Evolutionary conservation across 2,888 invertebrate species (phyloP).

Genomic region (Lithosia quadra): DNA sequence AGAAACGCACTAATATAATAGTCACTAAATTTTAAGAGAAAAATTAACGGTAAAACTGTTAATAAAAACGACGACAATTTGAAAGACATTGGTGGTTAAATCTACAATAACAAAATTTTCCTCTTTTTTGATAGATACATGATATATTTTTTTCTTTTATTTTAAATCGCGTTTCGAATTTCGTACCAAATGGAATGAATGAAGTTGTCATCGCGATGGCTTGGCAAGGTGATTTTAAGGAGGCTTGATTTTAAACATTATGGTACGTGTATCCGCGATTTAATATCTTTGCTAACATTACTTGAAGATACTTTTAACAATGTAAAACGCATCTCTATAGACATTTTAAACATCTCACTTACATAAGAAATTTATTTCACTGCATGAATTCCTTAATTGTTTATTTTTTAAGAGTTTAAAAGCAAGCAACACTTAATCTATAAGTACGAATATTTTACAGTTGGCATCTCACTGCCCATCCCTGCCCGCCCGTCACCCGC

Average conservation of each 20-base stretch:
- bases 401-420: slow-evolving; percentile 2
- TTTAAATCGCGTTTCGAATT: slow-evolving; percentile 84
- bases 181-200: slow-evolving; percentile 67
- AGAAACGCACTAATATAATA: slow-evolving; percentile 79
- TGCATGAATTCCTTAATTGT: not conserved
- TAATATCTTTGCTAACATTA: slow-evolving; percentile 2
- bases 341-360: not conserved
- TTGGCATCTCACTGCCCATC: slow-evolving; percentile 45
- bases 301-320: not conserved
- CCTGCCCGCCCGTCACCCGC: slow-evolving; percentile 54
- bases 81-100: slow-evolving; percentile 84
- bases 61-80: slow-evolving; percentile 85
- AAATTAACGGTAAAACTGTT: slow-evolving; percentile 81
- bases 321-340: not conserved
- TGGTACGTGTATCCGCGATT: slow-evolving; percentile 36
- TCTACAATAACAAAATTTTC: slow-evolving; percentile 85
- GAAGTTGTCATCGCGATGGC: slow-evolving; percentile 81
- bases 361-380: not conserved
- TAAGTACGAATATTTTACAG: slow-evolving; percentile 33
- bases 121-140: slow-evolving; percentile 83
- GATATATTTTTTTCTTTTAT: slow-evolving; percentile 79
- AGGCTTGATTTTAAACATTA: slow-evolving; percentile 55
- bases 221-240: slow-evolving; percentile 49
- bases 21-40: slow-evolving; percentile 80
- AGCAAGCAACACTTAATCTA: slow-evolving; percentile 48